These are phyloP conservation scores for Dendroctonus ponderosae DNA, from an alignment of 1,140 invertebrate genomes.

Conservation along the genomic window DNA sequence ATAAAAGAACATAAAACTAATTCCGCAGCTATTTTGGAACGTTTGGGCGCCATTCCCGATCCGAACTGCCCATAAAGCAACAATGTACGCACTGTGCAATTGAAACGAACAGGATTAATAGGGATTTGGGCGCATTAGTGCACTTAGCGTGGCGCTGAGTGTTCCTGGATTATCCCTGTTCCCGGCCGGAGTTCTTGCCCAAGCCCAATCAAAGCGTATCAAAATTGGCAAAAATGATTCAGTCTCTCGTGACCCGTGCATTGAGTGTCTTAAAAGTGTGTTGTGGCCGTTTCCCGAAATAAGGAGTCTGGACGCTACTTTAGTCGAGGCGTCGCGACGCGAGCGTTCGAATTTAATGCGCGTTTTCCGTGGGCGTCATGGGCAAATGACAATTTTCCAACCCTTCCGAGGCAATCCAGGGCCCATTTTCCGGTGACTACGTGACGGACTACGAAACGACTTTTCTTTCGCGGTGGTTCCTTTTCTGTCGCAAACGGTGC, in stretches of 20 bases:
- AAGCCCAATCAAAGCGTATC: slow-evolving; percentile 7
- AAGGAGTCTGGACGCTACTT: slow-evolving; percentile 37
- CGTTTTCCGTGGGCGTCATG: slow-evolving; percentile 20
- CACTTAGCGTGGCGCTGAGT: no score
- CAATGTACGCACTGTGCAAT: no score
- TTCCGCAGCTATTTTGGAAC: no score
- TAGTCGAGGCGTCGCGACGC: slow-evolving; percentile 41
- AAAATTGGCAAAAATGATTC: slow-evolving; percentile 25
- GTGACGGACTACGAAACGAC: not conserved
- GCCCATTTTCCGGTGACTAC: not conserved
- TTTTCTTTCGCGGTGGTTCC: slow-evolving; percentile 3
- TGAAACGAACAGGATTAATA: no score
- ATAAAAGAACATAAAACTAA: no score
- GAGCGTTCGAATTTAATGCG: slow-evolving; percentile 29
- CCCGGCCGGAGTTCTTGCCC: no score
- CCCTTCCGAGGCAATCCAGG: slow-evolving; percentile 9
- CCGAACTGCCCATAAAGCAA: no score
- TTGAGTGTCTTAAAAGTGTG: slow-evolving; percentile 34
- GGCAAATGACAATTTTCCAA: slow-evolving; percentile 7
- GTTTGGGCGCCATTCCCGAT: no score
- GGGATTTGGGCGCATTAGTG: no score
- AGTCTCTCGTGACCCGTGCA: slow-evolving; percentile 26
- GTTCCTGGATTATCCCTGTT: no score
- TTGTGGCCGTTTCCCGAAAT: slow-evolving; percentile 42
- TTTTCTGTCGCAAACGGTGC: not conserved